phyloP scores from a whole-genome alignment of 2,797 vertebrate species.

The Aulostomus chinensis region DNA sequence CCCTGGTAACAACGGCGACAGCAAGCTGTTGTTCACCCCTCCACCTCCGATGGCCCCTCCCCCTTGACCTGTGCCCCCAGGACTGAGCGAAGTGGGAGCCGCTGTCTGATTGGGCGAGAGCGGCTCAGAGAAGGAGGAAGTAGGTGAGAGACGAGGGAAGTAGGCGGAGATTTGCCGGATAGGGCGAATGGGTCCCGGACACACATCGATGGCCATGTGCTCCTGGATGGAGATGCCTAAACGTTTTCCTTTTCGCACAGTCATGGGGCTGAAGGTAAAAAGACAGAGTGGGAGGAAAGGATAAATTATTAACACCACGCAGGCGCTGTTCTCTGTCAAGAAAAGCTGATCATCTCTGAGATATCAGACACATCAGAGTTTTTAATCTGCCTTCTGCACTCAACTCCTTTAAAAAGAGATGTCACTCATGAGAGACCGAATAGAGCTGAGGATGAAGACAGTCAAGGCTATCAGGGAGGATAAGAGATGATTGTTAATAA shows the following conservation, averaged over 20 bases:
- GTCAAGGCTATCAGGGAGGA: slow-evolving; percentile 22
- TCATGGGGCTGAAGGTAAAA: slow-evolving; percentile 68
- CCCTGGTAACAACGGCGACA: slow-evolving; percentile 74
- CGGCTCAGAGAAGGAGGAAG: slow-evolving; percentile 74
- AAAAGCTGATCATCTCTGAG: no score
- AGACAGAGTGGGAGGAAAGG: background rate
- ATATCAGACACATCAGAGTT: no score
- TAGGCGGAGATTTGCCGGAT: slow-evolving; percentile 86
- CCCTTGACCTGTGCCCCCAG: slow-evolving; percentile 30
- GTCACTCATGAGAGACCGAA: background rate
- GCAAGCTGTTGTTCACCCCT: slow-evolving; percentile 51
- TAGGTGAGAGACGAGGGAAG: slow-evolving; percentile 84
- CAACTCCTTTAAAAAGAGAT: no score
- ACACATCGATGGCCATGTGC: slow-evolving; percentile 88
- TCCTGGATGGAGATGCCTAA: slow-evolving; percentile 86
- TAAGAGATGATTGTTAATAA: slow-evolving; percentile 35
- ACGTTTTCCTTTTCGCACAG: slow-evolving; percentile 74
- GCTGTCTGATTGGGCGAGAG: slow-evolving; percentile 60
- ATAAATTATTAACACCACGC: background rate
- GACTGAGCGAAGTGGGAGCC: slow-evolving; percentile 52
- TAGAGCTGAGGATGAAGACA: slow-evolving; percentile 40
- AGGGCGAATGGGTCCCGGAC: slow-evolving; percentile 84
- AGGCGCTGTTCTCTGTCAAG: no score
- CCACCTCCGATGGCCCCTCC: slow-evolving; percentile 39
- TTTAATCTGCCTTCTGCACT: no score